Evolutionary conservation across 30 jellyfish, hydroid and myxozoan species (phyloP).

Genomic region (Pseudorhiza aurosa): DNA sequence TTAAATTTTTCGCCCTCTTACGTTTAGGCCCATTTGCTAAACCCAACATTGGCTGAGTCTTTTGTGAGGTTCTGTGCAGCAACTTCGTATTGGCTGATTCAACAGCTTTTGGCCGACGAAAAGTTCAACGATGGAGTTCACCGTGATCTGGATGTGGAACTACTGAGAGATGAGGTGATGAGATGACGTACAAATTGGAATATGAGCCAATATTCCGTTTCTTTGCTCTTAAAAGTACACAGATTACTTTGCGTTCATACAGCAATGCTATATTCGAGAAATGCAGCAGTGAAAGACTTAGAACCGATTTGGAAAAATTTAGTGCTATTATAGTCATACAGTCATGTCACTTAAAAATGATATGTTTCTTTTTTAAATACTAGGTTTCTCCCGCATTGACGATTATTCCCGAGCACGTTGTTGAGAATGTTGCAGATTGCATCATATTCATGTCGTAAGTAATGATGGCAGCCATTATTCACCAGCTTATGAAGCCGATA

Average conservation of each 20-base stretch:
- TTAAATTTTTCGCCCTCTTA: too few relatives aligned
- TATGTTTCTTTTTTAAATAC: not conserved
- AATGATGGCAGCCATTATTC: too few relatives aligned
- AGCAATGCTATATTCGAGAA: too few relatives aligned
- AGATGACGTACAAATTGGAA: too few relatives aligned
- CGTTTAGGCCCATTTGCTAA: slow-evolving; percentile 90
- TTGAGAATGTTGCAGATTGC: slow-evolving; percentile 91
- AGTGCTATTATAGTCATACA: too few relatives aligned
- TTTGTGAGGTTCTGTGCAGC: slow-evolving; percentile 85
- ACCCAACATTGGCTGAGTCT: slow-evolving; percentile 78
- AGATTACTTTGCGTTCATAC: too few relatives aligned
- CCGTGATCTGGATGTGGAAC: slow-evolving; percentile 67
- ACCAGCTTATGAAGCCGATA: too few relatives aligned
- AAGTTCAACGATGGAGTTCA: slow-evolving; percentile 70
- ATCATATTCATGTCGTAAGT: slow-evolving; percentile 87
- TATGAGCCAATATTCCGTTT: too few relatives aligned
- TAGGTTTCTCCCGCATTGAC: slow-evolving; percentile 89
- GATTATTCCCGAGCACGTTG: slow-evolving; percentile 79
- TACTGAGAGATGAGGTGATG: slow-evolving; percentile 69
- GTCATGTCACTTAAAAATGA: too few relatives aligned
- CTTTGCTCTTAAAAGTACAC: too few relatives aligned
- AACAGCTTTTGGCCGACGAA: slow-evolving; percentile 80
- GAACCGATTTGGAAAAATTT: too few relatives aligned
- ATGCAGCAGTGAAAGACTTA: too few relatives aligned
- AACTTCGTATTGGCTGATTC: slow-evolving; percentile 88